Conservation (phyloP, 2,113 vertebrate genomes). For the Campylomormyrus numenius region DNA sequence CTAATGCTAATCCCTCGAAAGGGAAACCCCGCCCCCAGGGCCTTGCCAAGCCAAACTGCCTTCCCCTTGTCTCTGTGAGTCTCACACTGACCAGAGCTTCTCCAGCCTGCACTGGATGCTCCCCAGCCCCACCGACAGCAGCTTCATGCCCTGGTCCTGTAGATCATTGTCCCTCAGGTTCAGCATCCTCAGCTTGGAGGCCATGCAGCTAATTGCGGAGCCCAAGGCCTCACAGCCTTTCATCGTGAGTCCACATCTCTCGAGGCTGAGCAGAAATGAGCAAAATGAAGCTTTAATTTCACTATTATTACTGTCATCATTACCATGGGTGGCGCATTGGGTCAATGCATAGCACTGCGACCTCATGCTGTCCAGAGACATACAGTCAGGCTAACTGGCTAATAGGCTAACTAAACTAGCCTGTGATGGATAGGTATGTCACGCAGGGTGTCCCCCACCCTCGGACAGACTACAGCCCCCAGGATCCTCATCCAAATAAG, state of each 20-base stretch:
- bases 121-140: background rate
- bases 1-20: background rate
- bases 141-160: background rate
- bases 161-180: slow-evolving; percentile 7
- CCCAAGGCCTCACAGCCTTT: background rate
- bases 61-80: background rate
- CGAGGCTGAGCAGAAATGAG: background rate
- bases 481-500: background rate
- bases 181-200: background rate
- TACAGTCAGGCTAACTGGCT: background rate
- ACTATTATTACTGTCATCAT: background rate
- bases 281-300: background rate
- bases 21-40: background rate
- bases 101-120: background rate
- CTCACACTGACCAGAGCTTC: background rate
- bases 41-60: background rate
- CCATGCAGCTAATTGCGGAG: background rate
- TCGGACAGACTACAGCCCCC: background rate
- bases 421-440: background rate
- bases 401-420: background rate
- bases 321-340: background rate
- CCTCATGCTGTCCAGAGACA: background rate
- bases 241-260: background rate
- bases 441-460: background rate
- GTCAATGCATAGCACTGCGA: background rate